Evolutionary conservation across 1,140 invertebrate species (phyloP).

Genomic region (Drosophila melanogaster): Release_6_plus_ISO1_MT NC_004354.4:20447501-20448000

Average conservation of each 20-base stretch:
- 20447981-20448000: slow-evolving; percentile 35
- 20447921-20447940: too few species aligned
- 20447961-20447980: background rate
- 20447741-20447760: slow-evolving; percentile 11
- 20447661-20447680: background rate
- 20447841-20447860: slow-evolving; percentile 67
- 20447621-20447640: background rate
- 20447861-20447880: slow-evolving; percentile 40
- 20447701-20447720: background rate
- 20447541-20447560: too few species aligned
- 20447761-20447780: slow-evolving; percentile 8
- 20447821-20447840: slow-evolving; percentile 65
- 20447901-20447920: background rate
- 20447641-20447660: background rate
- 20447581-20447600: background rate
- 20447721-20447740: slow-evolving; percentile 1
- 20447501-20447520: too few species aligned
- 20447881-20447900: background rate
- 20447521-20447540: too few species aligned
- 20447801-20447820: slow-evolving; percentile 13
- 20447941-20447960: background rate
- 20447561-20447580: background rate
- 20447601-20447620: background rate
- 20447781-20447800: slow-evolving; percentile 30
- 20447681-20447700: background rate